Evolutionary conservation across 2,888 invertebrate species (phyloP), one percentile per base, ranked within the genome.

Genomic region (Dastarcus helophoroides): DNA sequence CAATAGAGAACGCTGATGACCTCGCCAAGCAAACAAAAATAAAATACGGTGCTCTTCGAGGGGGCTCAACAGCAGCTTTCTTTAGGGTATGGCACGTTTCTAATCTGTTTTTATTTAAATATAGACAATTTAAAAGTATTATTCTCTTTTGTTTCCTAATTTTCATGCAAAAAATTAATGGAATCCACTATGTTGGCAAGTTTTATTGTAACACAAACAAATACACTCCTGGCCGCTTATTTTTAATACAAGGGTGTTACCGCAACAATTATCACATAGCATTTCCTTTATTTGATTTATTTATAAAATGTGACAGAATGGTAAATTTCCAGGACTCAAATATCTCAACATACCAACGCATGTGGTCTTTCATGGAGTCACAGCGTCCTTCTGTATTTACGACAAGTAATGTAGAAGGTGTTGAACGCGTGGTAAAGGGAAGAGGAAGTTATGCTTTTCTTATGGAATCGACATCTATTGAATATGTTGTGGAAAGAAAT

Each of bases 401-500:
- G 0, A 70, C 74, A 25, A 80, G 75, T 46, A 94, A 91, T 55
- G 74, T 76, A 11, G 90, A 91, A 53, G 97, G 94, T 0, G 89
- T 94, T 3, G 84, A 89, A 14, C 70, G 89, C 16, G 95, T 95
- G 0, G 70, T 78, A 36, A 76, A 83, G 52, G 81, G 78, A 9
- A 84, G 84, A 56, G 81, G 84, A 23, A 76, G 79, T 26, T 98
- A 95, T 57, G 98, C 97, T 1, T 97, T 89, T 56, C 70, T 98
- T 14, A 94, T 97, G 90, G 98, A 98, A 62, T 94, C 91, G 1
- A 90, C 94, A 1, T 84, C 88, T 13, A 89, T 98, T 40, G 97
- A 98, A 56, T 98, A 95, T 54, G 81, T 81, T 21, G 81, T 88
- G 27, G 85, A 91, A 56, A 68, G 89, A 39, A 80, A 88, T 52